Base-by-base conservation (phyloP, 2,113 vertebrate species). In the Zingel zingel region DNA sequence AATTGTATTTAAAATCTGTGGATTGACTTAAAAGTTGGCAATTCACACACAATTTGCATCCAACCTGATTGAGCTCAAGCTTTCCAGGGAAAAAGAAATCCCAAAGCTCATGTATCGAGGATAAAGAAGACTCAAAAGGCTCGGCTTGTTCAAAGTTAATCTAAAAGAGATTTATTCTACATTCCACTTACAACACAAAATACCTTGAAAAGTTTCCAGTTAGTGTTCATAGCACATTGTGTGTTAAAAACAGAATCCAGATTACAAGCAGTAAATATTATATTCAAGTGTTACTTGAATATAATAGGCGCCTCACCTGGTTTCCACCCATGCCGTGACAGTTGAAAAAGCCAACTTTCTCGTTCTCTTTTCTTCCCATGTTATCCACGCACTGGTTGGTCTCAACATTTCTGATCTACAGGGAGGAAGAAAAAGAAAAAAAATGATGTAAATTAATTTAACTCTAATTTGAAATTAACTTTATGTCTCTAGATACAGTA, bases 261-360 rank as follows among this genome's bases (percentile, higher is more conserved):
- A 48, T 14, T 3, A 80, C 21, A 65, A 36, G 10, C 9, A 23
- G 18, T 33, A 54, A 19, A 39, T 43, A 43, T 43, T 3, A 2
- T 0, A 14, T 54, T 4, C 0, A 43, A 30, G 5, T 3, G 18
- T 48, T 13, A 27, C 21, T 57, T 43, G n/a, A n/a, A n/a, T n/a
- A n/a, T n/a, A n/a, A n/a, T n/a, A n/a, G n/a, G n/a, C n/a, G n/a
- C 18, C 85, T 96, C 94, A 99, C 98, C 97, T 99, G 98, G 88
- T 99, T 99, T 74, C 98, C 98, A 66, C 98, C 98, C 98, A 99
- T 99, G 74, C 98, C 97, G 0, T 99, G 98, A 81, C 98, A 99
- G 95, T 99, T 99, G 96, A 99, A 99, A 70, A 99, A 99, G 61
- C 98, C 98, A 15, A 99, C 98, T 95, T 99, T 99, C 83, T 99